Evolutionary conservation across 2,888 invertebrate genomes (phyloP).

Genomic region (Chloroclysta siterata): DNA sequence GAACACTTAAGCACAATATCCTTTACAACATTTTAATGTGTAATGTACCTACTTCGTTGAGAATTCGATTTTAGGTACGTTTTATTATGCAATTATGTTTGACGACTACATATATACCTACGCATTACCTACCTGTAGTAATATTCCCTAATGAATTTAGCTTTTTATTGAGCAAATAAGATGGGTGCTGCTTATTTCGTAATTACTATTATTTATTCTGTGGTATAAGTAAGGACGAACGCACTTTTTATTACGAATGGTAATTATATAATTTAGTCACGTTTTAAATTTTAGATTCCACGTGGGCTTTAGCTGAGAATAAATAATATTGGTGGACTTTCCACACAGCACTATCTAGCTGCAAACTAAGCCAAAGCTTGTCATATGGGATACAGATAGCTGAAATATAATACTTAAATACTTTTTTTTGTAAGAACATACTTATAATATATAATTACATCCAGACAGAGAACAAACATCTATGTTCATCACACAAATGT

Average conservation of each 20-base stretch:
- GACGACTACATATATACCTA: slow-evolving; percentile 15
- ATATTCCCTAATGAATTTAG: slow-evolving; percentile 5
- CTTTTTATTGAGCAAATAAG: slow-evolving; percentile 2
- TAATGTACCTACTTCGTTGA: slow-evolving; percentile 49
- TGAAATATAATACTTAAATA: too few species aligned
- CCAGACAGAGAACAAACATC: too few species aligned
- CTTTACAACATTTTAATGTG: neutral
- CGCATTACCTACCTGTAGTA: neutral
- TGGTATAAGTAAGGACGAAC: neutral
- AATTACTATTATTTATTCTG: neutral
- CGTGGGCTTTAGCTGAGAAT: too few species aligned
- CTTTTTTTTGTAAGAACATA: too few species aligned
- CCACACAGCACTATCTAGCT: too few species aligned
- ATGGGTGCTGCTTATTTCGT: neutral
- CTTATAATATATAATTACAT: too few species aligned
- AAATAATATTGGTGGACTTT: too few species aligned
- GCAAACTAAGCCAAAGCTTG: too few species aligned
- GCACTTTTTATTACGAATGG: neutral
- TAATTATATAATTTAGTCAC: too few species aligned
- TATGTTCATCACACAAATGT: too few species aligned
- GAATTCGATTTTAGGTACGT: slow-evolving; percentile 24
- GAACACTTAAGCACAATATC: neutral
- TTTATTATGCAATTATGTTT: slow-evolving; percentile 55
- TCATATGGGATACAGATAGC: too few species aligned
- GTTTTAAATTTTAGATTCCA: too few species aligned